Conservation (phyloP, 1,140 invertebrate species). For the Mesaphorura yosii region DNA sequence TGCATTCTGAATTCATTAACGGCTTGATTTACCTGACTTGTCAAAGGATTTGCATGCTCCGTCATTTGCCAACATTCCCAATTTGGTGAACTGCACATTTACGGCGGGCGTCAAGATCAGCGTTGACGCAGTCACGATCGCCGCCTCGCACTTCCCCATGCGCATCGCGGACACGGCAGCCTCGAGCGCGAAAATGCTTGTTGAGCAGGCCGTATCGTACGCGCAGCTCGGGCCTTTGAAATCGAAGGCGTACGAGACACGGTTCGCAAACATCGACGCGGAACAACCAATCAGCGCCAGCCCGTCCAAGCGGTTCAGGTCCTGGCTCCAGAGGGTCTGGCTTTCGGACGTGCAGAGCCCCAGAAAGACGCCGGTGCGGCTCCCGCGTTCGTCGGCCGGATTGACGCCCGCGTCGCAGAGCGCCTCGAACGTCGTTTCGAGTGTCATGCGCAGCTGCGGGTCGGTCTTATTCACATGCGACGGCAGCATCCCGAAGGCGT, state of each 20-base stretch:
- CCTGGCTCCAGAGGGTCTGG: slow-evolving; percentile 17
- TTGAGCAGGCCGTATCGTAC: slow-evolving; percentile 5
- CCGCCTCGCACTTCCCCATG: slow-evolving; percentile 7
- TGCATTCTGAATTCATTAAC: no score
- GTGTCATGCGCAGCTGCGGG: slow-evolving; percentile 46
- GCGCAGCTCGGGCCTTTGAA: slow-evolving; percentile 49
- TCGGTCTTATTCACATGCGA: slow-evolving; percentile 49
- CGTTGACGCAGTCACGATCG: slow-evolving; percentile 1
- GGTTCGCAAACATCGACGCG: slow-evolving; percentile 53
- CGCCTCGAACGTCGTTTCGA: slow-evolving; percentile 49
- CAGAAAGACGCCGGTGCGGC: slow-evolving; percentile 44
- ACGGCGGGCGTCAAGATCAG: background rate
- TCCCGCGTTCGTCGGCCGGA: slow-evolving; percentile 36
- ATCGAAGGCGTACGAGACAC: slow-evolving; percentile 53
- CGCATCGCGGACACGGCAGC: background rate
- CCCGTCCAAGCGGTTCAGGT: slow-evolving; percentile 36
- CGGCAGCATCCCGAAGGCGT: slow-evolving; percentile 42
- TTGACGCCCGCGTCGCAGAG: slow-evolving; percentile 44
- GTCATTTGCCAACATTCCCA: slow-evolving; percentile 8
- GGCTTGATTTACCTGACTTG: no score
- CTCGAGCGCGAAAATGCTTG: slow-evolving; percentile 5
- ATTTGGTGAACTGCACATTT: background rate
- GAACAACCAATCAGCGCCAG: slow-evolving; percentile 54
- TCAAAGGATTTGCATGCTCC: slow-evolving; percentile 1
- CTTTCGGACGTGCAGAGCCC: slow-evolving; percentile 35